These are phyloP conservation scores for Lipotes vexillifer DNA, from an alignment of 2,113 vertebrate genomes.

Conservation along the genomic window DNA sequence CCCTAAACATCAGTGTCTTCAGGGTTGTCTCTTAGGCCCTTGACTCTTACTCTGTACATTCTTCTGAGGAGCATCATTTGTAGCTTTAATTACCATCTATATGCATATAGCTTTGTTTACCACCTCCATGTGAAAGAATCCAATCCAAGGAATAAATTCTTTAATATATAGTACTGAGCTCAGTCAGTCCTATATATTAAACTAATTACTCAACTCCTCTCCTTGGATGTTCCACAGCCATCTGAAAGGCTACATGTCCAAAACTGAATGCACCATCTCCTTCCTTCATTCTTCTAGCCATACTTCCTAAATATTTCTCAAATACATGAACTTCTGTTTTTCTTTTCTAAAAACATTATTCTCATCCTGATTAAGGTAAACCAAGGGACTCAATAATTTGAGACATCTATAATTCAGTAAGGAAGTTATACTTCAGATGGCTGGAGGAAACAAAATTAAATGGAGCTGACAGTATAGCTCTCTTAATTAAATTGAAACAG, in stretches of 20 bases:
- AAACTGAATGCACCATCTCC: background rate
- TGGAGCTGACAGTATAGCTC: background rate
- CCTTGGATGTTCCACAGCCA: background rate
- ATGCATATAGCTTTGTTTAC: background rate
- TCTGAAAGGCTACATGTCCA: background rate
- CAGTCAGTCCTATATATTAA: background rate
- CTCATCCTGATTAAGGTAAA: background rate
- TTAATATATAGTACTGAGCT: background rate
- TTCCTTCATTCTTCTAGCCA: background rate
- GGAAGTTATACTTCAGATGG: background rate
- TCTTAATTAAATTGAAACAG: conserved; percentile 8
- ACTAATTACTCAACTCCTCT: background rate
- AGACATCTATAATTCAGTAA: background rate
- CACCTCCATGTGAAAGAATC: background rate
- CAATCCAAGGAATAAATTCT: background rate
- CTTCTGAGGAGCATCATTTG: background rate
- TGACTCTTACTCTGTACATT: background rate
- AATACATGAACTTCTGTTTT: background rate
- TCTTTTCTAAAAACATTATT: background rate
- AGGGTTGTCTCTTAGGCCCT: background rate
- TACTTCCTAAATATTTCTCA: background rate
- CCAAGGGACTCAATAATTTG: background rate
- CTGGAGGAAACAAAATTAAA: background rate
- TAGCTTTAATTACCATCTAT: background rate
- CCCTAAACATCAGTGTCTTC: background rate